Evolutionary conservation across 1,140 invertebrate genomes (phyloP), one percentile per base, ranked within the genome.

Genomic region (Neodiprion virginianus): DNA sequence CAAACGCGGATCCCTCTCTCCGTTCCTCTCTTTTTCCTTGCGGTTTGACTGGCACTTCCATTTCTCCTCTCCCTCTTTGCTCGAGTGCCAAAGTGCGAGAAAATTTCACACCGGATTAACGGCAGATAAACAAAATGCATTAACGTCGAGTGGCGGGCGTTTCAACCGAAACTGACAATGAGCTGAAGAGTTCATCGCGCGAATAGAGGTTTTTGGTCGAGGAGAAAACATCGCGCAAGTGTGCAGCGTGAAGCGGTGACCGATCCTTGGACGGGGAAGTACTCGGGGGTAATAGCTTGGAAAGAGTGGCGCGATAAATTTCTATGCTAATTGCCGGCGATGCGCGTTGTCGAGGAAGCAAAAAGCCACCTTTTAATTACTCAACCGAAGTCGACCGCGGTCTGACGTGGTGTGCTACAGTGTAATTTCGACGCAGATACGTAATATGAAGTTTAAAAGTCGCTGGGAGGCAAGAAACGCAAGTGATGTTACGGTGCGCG

Each of bases 161-260:
- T 40, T 40, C 5, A 40, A 40, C 28, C 28, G 28, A 5, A 40
- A 40, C 28, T 40, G 28, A 40, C 28, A 40, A 40, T 5, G 28
- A 40, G 28, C 9, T 12, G 12, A 53, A 21, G 21, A 50, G 72
- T 50, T 67, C 14, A 1, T 69, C 14, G 40, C 40, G 5, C 21
- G 61, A 73, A 71, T 17, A 40, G 5, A 7, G 28, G 28, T 40
- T 9, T 47, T 71, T 71, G 1, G 49, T 47, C 66, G 12, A 67
- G 48, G 61, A 40, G 28, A 66, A 61, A 74, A 70, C 12, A 49
- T 74, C 9, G 78, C 1, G 73, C 3, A 72, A 40, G 28, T 40
- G 28, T 40, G 28, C 2, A 40, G 28, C 5, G 5, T 40, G 28
- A 40, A 40, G 28, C 28, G 5, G 28, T 40, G 28, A 40, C 28